A percentile compares a stretch with the other conserved stretches of the same genome.
Evolutionary conservation across 2,113 vertebrate species (phyloP).

Genomic region (Sprattus sprattus): DNA sequence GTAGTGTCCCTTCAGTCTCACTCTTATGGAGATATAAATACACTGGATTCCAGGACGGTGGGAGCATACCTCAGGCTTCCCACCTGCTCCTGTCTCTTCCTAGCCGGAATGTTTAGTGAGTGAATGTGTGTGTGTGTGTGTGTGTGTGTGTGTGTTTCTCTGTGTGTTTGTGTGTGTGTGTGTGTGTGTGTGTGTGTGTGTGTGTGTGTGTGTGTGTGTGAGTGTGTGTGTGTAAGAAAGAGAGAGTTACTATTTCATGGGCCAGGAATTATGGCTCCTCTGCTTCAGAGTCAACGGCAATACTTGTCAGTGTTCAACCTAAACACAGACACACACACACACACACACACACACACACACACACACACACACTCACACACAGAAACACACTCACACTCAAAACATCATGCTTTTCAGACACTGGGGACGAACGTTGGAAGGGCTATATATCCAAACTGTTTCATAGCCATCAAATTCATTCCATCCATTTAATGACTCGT

Average conservation of each 20-base stretch:
- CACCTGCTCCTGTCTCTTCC: slow-evolving; percentile 49
- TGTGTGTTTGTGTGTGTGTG: not conserved
- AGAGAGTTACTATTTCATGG: slow-evolving; percentile 31
- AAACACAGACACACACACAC: not conserved
- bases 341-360: not conserved
- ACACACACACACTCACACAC: not conserved
- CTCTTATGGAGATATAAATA: slow-evolving; percentile 45
- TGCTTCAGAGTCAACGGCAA: slow-evolving; percentile 46
- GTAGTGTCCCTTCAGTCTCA: slow-evolving; percentile 14
- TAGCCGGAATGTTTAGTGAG: slow-evolving; percentile 36
- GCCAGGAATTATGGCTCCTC: not conserved
- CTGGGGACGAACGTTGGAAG: not conserved
- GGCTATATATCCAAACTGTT: not conserved
- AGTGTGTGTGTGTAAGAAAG: slow-evolving; percentile 2
- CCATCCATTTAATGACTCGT: not conserved
- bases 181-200: not conserved
- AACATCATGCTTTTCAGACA: not conserved
- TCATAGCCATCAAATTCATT: not conserved
- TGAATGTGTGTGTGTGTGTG: slow-evolving; percentile 6
- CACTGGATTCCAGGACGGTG: slow-evolving; percentile 43
- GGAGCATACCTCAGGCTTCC: slow-evolving; percentile 43
- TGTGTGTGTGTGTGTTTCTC: slow-evolving; percentile 25
- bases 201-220: not conserved
- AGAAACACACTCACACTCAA: no score
- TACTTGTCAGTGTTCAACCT: not conserved